Evolutionary conservation across 2,888 invertebrate genomes (phyloP).

Genomic region (Pegoplata infirma): DNA sequence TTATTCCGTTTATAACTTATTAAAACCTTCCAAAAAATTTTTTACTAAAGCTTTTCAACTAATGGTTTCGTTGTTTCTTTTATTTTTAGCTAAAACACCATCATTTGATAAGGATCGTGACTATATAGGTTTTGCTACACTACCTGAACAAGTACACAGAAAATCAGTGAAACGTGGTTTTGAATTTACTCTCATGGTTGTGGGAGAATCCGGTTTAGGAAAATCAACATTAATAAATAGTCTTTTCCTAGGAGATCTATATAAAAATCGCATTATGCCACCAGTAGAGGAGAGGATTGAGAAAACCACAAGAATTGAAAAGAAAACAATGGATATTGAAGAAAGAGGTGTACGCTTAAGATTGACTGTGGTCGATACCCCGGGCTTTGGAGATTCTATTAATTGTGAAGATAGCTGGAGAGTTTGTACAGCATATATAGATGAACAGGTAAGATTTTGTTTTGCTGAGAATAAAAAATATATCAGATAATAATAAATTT

Average conservation of each 20-base stretch:
- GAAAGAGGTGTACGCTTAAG: conserved; percentile 94
- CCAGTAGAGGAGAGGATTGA: conserved; percentile 82
- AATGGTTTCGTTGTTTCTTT: no score
- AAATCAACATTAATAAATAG: conserved; percentile 97
- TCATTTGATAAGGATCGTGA: conserved; percentile 82
- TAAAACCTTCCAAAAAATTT: no score
- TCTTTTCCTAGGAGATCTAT: conserved; percentile 94
- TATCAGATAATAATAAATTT: not conserved
- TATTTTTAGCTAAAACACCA: conserved; percentile 75
- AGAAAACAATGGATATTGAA: conserved; percentile 95
- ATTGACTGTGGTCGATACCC: conserved; percentile 95
- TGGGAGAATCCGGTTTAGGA: conserved; percentile 95
- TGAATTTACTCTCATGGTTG: conserved; percentile 97
- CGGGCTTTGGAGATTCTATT: conserved; percentile 95
- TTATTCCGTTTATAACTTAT: no score
- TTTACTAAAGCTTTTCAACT: no score
- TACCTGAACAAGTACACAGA: conserved; percentile 97
- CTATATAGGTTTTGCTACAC: conserved; percentile 96
- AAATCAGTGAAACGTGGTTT: conserved; percentile 98
- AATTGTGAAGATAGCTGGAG: conserved; percentile 97
- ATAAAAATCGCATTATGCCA: conserved; percentile 88
- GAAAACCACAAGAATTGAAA: conserved; percentile 86
- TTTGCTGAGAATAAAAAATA: not conserved
- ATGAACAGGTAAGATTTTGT: conserved; percentile 83
- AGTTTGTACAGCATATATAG: conserved; percentile 93